Evolutionary conservation across 2,888 invertebrate genomes (phyloP).

Genomic region (Brachyopa scutellaris): DNA sequence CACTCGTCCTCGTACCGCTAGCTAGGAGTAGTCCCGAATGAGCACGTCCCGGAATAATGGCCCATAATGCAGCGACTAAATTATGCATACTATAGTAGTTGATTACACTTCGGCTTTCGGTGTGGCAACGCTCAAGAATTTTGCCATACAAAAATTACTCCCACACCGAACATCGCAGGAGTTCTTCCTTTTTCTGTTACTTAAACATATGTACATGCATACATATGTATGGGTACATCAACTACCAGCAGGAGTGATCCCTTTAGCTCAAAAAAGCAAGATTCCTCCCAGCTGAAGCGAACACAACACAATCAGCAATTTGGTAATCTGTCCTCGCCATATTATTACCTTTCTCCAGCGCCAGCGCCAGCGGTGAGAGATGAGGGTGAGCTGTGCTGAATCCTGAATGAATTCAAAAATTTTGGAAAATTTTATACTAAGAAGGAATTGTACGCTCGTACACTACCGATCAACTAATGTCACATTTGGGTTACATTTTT

Average conservation of each 20-base stretch:
- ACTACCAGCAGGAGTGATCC: constrained; percentile 7
- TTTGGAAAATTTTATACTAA: constrained; percentile 13
- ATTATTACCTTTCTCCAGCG: constrained; percentile 34
- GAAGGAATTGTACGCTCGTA: background rate
- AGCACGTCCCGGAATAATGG: constrained; percentile 67
- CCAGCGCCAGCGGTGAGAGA: background rate
- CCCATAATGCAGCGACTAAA: constrained; percentile 68
- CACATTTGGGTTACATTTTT: constrained; percentile 44
- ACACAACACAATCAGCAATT: constrained; percentile 59
- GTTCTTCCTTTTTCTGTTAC: constrained; percentile 41
- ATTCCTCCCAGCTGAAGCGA: constrained; percentile 16
- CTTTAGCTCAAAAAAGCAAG: constrained; percentile 19
- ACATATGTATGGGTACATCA: no score
- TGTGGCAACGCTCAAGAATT: constrained; percentile 42
- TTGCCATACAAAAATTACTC: constrained; percentile 51
- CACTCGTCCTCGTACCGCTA: background rate
- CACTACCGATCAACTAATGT: constrained; percentile 41
- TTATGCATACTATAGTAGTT: constrained; percentile 67
- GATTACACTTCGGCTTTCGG: constrained; percentile 52
- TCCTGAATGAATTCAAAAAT: constrained; percentile 47
- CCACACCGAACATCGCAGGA: constrained; percentile 47
- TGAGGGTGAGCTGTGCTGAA: constrained; percentile 14
- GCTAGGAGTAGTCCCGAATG: constrained; percentile 49
- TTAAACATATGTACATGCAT: no score
- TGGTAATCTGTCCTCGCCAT: constrained; percentile 57